Conservation (phyloP, 1,140 invertebrate genomes). For the Drosophila prosaltans region DNA sequence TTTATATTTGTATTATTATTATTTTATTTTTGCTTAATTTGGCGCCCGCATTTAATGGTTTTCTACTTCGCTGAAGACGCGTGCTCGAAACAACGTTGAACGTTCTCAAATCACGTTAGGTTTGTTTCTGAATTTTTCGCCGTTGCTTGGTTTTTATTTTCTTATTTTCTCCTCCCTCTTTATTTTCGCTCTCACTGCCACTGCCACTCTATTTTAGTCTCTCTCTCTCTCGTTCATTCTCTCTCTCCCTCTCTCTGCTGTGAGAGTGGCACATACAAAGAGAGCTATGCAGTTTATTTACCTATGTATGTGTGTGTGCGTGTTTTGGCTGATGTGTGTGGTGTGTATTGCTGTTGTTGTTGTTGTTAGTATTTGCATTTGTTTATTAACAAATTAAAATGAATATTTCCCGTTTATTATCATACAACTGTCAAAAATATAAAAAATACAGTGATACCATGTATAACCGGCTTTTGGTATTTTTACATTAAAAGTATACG, state of each 20-base stretch:
- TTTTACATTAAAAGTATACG: not conserved
- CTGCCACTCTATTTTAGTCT: slow-evolving; percentile 15
- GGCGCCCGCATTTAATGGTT: slow-evolving; percentile 53
- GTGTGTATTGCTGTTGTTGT: slow-evolving; percentile 31
- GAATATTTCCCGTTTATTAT: not conserved
- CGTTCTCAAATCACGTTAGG: slow-evolving; percentile 67
- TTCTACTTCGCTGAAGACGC: slow-evolving; percentile 15
- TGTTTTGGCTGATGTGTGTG: not conserved
- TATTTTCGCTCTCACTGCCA: slow-evolving; percentile 17
- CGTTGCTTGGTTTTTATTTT: slow-evolving; percentile 43
- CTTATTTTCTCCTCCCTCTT: slow-evolving; percentile 57
- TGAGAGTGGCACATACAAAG: slow-evolving; percentile 1
- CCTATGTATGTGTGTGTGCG: not conserved
- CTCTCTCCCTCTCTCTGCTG: slow-evolving; percentile 11
- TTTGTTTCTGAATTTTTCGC: slow-evolving; percentile 64
- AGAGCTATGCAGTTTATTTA: slow-evolving; percentile 7
- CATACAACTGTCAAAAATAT: not conserved
- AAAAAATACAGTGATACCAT: not conserved
- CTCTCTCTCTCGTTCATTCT: slow-evolving; percentile 25
- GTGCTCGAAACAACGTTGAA: slow-evolving; percentile 23
- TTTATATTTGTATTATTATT: slow-evolving; percentile 21
- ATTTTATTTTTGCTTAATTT: slow-evolving; percentile 35
- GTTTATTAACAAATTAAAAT: slow-evolving; percentile 10
- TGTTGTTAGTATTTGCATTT: slow-evolving; percentile 30
- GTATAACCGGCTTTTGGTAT: not conserved